Evolutionary conservation across 2,113 vertebrate genomes (phyloP), one percentile per base, ranked within the genome.

Genomic region (Campylorhamphus procurvoides): DNA sequence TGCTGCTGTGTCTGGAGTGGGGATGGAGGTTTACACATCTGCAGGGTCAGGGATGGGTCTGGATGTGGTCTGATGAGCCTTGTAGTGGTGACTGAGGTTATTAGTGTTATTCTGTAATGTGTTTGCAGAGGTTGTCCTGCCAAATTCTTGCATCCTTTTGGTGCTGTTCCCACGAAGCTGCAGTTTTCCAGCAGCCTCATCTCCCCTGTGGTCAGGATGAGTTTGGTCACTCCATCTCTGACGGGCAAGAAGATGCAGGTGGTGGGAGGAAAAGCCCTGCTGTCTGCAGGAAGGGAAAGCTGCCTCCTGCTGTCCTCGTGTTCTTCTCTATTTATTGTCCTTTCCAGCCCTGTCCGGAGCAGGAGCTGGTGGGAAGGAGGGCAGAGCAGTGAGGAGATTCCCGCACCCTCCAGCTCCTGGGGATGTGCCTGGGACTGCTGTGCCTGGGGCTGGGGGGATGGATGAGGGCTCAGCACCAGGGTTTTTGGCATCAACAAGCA

Each of bases 241-340:
- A 72, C 78, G 87, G 73, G 74, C 4, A 8, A 86, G 76, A 39
- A 89, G 89, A 31, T 60, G 66, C 76, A 68, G 84, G 84, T 84
- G 83, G 71, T 59, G 47, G 73, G 81, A 89, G 88, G 93, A 85
- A 84, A 42, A 93, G 80, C 64, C 62, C 86, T 56, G 56, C 93
- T 93, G 89, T 35, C 83, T 49, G 24, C 6, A 22, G 95, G 82
- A 86, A 93, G 86, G 66, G 92, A 90, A 96, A 95, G 66, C 64
- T 1, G 1, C 87, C 67, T 71, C 83, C 86, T 12, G 44, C 74
- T 0, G 24, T 78, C 79, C 72, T 59, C 37, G 77, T 76, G 75
- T 76, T 53, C 31, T 13, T 87, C 60, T 83, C 55, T 84, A 12
- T 90, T 96, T 92, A 55, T 91, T 87, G 83, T 89, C 84, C 80